phyloP scores from a whole-genome alignment of 2,113 vertebrate species.

The Menidia beryllina region DNA sequence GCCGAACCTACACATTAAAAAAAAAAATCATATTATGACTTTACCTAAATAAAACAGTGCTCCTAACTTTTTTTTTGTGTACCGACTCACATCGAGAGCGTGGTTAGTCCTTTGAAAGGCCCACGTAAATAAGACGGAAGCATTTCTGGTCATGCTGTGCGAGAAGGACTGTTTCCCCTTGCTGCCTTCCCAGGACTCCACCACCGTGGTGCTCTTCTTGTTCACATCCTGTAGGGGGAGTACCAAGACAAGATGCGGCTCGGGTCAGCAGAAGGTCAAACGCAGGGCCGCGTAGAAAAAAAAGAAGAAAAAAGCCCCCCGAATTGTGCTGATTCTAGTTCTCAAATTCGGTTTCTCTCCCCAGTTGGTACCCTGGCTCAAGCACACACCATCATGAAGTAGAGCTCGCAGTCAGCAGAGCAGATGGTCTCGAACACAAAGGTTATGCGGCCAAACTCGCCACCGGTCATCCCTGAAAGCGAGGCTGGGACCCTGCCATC shows the following conservation, averaged over 20 bases:
- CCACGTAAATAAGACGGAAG: conserved; percentile 93
- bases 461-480: conserved; percentile 85
- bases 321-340: too few relatives aligned
- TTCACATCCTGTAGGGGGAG: conserved; percentile 88
- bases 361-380: too few relatives aligned
- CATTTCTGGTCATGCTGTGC: conserved; percentile 90
- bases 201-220: conserved; percentile 93
- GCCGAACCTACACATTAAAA: conserved; percentile 87
- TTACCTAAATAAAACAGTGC: not conserved
- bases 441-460: conserved; percentile 90
- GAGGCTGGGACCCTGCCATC: conserved; percentile 89
- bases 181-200: conserved; percentile 95
- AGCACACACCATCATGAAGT: conserved; percentile 92
- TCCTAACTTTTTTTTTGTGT: not conserved
- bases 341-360: too few relatives aligned
- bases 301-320: too few relatives aligned
- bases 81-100: conserved; percentile 88
- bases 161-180: conserved; percentile 92
- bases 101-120: conserved; percentile 95
- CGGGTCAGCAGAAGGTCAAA: not conserved
- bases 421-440: conserved; percentile 97
- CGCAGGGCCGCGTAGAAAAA: not conserved
- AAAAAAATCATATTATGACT: not conserved
- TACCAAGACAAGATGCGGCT: conserved; percentile 14
- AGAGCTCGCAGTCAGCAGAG: conserved; percentile 92